Conservation (phyloP, 2,888 invertebrate genomes). For the Halictus ligatus region DNA sequence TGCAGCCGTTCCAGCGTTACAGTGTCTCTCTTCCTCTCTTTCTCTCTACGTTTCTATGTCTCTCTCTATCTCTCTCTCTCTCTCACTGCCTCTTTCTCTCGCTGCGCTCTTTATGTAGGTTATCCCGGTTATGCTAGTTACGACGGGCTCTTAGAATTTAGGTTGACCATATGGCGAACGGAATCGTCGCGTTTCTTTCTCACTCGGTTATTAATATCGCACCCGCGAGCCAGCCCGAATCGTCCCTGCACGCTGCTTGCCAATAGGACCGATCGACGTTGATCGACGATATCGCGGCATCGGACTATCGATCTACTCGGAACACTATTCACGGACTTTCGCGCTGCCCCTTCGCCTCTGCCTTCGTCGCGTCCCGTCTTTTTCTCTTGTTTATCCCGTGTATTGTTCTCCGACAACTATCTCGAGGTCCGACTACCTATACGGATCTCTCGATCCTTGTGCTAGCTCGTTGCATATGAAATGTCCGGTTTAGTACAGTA, state of each 20-base stretch:
- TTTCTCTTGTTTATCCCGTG: neutral
- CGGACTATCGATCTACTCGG: constrained; percentile 24
- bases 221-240: constrained; percentile 29
- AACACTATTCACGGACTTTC: neutral
- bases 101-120: constrained; percentile 65
- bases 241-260: constrained; percentile 28
- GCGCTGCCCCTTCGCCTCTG: neutral
- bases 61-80: neutral
- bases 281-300: constrained; percentile 37
- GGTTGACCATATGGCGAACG: constrained; percentile 77
- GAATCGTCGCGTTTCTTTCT: constrained; percentile 72
- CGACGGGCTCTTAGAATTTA: constrained; percentile 73
- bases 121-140: constrained; percentile 69
- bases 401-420: neutral
- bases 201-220: constrained; percentile 70
- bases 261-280: constrained; percentile 56
- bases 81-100: constrained; percentile 7
- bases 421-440: neutral
- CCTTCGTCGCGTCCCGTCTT: neutral
- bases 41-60: neutral
- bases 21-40: constrained; percentile 11
- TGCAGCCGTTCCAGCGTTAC: constrained; percentile 25
- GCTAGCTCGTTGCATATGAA: too few relatives aligned
- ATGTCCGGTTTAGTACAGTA: too few relatives aligned
- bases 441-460: neutral